Evolutionary conservation across 2,113 vertebrate species (phyloP).

Genomic region (Pristiophorus japonicus): DNA sequence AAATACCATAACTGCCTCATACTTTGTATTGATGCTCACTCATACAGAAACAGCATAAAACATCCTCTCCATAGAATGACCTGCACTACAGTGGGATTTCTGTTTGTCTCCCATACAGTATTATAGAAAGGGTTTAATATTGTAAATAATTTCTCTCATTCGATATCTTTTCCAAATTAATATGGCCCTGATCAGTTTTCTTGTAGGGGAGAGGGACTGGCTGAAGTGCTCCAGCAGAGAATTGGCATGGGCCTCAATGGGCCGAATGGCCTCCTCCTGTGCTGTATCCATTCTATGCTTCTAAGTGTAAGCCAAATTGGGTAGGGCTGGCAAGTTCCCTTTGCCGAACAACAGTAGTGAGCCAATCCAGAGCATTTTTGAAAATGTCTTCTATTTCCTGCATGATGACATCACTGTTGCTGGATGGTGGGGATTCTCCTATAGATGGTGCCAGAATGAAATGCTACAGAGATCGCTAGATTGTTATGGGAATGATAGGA

Average conservation of each 20-base stretch:
- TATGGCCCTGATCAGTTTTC: not conserved
- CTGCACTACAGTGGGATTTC: not conserved
- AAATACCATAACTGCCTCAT: not conserved
- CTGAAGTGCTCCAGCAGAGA: no score
- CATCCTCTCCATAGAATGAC: not conserved
- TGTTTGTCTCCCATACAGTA: not conserved
- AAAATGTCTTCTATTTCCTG: not conserved
- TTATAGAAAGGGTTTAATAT: not conserved
- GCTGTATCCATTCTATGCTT: no score
- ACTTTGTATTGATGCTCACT: not conserved
- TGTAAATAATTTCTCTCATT: not conserved
- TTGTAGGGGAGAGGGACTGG: no score
- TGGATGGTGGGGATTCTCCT: no score
- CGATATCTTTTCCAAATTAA: not conserved
- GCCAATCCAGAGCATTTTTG: not conserved
- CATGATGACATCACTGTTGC: no score
- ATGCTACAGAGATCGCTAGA: no score
- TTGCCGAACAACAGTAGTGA: not conserved
- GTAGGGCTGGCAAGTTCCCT: not conserved
- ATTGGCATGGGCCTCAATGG: no score
- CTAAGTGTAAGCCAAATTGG: not conserved
- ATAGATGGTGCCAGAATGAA: no score
- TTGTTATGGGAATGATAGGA: not conserved
- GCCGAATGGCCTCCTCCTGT: no score
- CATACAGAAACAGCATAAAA: not conserved